Evolutionary conservation across 1,140 invertebrate species (phyloP), one percentile per base, ranked within the genome.

Genomic region (Schlechtendalia chinensis): DNA sequence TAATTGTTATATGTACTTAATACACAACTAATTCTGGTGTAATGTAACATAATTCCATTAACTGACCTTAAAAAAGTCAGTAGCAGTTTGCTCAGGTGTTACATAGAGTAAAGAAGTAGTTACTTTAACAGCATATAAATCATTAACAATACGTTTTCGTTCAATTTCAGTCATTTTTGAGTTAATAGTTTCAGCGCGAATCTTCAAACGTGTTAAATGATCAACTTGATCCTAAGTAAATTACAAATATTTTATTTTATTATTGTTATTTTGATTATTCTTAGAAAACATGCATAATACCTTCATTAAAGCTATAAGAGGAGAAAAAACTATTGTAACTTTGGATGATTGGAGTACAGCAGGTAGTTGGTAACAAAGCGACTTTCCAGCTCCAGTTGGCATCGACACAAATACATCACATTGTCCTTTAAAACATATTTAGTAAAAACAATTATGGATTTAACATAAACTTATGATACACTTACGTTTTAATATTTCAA

Each of bases 81-180:
- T 96, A 39, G 91, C 91, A 71, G 93, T 93, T 85, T 95, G 93
- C 86, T 98, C 96, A 0, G 96, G 96, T 5, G 96, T 98, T 5
- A 98, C 90, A 86, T 97, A 98, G 2, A 98, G 86, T 82, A 98
- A 89, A 83, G 90, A 91, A n/a, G 91, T 93, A 80, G 87, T 88
- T 5, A 93, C 93, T 82, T 87, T 88, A 75, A 89, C 89, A 50
- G 89, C 89, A 82, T 89, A 89, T 56, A 96, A 86, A 86, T 96
- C 93, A 85, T 89, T 89, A 53, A 93, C 86, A 12, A 97, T 91
- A 81, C 88, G 86, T 82, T 91, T 90, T 45, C 93, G 88, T 82
- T 96, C 93, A 83, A 90, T 89, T 74, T 85, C 84, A 29, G 87
- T 87, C 87, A 95, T 92, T 87, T 95, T 96, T 3, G 95, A 97